Conservation (phyloP, 1,140 invertebrate genomes). For the Oncopeltus fasciatus region DNA sequence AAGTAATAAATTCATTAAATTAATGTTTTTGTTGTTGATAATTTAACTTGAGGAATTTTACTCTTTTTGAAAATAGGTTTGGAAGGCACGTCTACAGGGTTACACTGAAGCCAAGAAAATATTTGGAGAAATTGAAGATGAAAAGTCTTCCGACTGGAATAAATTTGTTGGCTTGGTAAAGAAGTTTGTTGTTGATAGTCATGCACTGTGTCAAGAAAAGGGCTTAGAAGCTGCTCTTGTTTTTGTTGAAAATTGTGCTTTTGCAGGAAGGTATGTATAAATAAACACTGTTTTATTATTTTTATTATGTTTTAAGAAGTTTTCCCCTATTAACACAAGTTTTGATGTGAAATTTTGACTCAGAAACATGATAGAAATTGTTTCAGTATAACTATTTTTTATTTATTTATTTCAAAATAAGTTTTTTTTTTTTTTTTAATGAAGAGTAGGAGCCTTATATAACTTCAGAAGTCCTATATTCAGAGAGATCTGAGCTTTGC, state of each 20-base stretch:
- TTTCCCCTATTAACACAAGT: too few relatives aligned
- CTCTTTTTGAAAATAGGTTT: conserved; percentile 39
- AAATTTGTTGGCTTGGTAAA: conserved; percentile 85
- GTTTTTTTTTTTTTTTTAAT: too few relatives aligned
- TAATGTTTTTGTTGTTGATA: too few relatives aligned
- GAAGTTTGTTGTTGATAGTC: conserved; percentile 88
- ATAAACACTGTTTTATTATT: background rate
- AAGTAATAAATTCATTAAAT: too few relatives aligned
- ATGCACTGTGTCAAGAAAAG: conserved; percentile 91
- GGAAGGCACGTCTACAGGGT: conserved; percentile 85
- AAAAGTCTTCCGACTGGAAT: conserved; percentile 84
- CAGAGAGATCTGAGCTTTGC: too few relatives aligned
- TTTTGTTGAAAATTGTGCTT: conserved; percentile 76
- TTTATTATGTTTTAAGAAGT: background rate
- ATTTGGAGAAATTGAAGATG: conserved; percentile 73
- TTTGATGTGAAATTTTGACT: too few relatives aligned
- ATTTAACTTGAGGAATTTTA: too few relatives aligned
- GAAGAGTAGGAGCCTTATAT: too few relatives aligned
- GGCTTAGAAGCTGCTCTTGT: conserved; percentile 79
- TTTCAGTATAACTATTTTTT: too few relatives aligned
- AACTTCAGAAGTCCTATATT: too few relatives aligned
- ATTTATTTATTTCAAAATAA: too few relatives aligned
- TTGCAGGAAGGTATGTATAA: conserved; percentile 61
- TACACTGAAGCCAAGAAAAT: conserved; percentile 86
- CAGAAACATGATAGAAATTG: too few relatives aligned